Evolutionary conservation across 2,113 vertebrate species (phyloP).

Genomic region (Morone chrysops): DNA sequence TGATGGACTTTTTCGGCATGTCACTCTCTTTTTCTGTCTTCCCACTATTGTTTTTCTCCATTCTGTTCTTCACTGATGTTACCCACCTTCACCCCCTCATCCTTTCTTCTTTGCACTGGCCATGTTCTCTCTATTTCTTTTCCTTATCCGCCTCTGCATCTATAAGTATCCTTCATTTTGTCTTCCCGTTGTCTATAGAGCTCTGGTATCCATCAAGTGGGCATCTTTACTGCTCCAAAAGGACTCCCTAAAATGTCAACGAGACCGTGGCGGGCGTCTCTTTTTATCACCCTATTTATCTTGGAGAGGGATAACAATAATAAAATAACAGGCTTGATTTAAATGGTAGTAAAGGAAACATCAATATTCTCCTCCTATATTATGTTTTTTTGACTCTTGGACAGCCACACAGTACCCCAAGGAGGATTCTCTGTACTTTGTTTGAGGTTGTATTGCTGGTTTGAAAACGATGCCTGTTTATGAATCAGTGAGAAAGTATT

Average conservation of each 20-base stretch:
- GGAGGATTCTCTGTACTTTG: constrained; percentile 15
- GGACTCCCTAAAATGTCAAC: constrained; percentile 82
- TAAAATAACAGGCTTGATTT: constrained; percentile 78
- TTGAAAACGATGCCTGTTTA: constrained; percentile 53
- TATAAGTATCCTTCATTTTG: constrained; percentile 60
- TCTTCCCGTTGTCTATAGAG: constrained; percentile 45
- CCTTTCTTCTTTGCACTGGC: background rate
- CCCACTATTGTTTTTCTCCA: constrained; percentile 4
- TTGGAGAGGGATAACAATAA: constrained; percentile 63
- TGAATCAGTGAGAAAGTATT: constrained; percentile 43
- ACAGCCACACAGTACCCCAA: constrained; percentile 9
- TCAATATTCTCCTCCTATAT: constrained; percentile 63
- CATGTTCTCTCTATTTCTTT: constrained; percentile 15
- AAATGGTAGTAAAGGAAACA: constrained; percentile 72
- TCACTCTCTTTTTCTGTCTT: constrained; percentile 13
- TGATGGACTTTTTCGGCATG: constrained; percentile 34
- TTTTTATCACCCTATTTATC: constrained; percentile 77
- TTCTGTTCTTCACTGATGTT: constrained; percentile 1
- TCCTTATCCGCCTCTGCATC: constrained; percentile 42
- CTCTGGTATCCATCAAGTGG: constrained; percentile 72
- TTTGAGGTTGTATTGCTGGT: constrained; percentile 29
- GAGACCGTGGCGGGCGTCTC: constrained; percentile 36
- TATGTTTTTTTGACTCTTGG: constrained; percentile 34
- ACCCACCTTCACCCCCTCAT: constrained; percentile 1
- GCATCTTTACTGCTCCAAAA: constrained; percentile 78